phyloP scores from a whole-genome alignment of 2,113 vertebrate genomes.

The Thymallus thymallus region DNA sequence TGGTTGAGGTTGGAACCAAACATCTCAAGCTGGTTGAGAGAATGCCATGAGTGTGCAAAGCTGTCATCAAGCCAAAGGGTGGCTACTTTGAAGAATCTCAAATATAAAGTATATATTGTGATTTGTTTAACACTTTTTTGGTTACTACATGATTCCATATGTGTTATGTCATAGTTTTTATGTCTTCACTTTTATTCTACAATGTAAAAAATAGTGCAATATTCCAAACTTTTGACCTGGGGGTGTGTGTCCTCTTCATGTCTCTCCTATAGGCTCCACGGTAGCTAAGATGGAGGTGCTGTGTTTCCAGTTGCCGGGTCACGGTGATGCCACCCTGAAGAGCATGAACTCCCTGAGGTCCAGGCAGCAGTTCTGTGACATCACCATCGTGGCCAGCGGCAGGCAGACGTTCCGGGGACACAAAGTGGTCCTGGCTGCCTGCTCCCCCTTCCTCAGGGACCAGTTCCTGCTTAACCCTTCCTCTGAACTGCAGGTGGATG shows the following conservation, averaged over 20 bases:
- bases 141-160: too few relatives aligned
- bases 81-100: too few relatives aligned
- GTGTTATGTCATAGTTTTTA: too few relatives aligned
- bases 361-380: constrained; percentile 88
- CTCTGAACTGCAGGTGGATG: constrained; percentile 71
- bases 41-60: too few relatives aligned
- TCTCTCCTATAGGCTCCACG: not conserved
- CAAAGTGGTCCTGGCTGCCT: constrained; percentile 90
- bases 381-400: constrained; percentile 85
- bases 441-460: constrained; percentile 88
- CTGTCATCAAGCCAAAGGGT: too few relatives aligned
- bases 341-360: constrained; percentile 86
- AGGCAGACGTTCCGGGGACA: constrained; percentile 86
- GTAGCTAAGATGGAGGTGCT: constrained; percentile 75
- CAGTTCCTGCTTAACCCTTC: constrained; percentile 90
- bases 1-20: too few relatives aligned
- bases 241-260: not conserved
- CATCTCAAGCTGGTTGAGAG: too few relatives aligned
- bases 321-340: constrained; percentile 82
- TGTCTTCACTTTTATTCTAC: too few relatives aligned
- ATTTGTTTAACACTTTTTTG: too few relatives aligned
- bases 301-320: constrained; percentile 86
- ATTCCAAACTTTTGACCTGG: too few relatives aligned
- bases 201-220: too few relatives aligned
- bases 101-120: too few relatives aligned